These are phyloP conservation scores for Blomia tropicalis DNA, from an alignment of 2,888 invertebrate genomes.

Conservation along the genomic window DNA sequence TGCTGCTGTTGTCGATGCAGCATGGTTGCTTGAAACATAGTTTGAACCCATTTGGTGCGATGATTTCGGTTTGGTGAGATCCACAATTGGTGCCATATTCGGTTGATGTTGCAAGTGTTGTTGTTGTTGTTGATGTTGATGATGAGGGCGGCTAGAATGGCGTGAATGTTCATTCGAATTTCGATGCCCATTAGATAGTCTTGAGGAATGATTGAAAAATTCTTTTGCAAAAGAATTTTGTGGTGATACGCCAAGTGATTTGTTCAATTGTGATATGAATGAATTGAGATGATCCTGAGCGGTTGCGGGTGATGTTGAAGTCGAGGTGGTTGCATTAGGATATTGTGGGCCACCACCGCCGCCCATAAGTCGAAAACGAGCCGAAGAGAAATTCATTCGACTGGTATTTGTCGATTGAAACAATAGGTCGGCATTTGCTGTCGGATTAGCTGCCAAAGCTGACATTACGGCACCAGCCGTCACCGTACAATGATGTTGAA, in stretches of 20 bases:
- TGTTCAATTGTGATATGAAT: neutral
- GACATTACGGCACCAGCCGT: neutral
- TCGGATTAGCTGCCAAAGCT: neutral
- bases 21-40: neutral
- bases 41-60: neutral
- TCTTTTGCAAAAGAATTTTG: neutral
- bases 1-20: conserved; percentile 26
- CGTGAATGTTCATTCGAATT: neutral
- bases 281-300: conserved; percentile 32
- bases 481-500: conserved; percentile 27
- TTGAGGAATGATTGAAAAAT: neutral
- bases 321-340: conserved; percentile 27
- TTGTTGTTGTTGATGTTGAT: neutral
- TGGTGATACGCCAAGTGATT: conserved; percentile 33
- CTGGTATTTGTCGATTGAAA: neutral
- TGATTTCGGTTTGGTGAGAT: neutral
- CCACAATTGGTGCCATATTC: neutral
- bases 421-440: neutral
- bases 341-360: conserved; percentile 23
- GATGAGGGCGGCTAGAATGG: neutral
- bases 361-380: neutral
- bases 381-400: conserved; percentile 22
- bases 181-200: no score
- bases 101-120: no score
- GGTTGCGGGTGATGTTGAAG: conserved; percentile 33